Conservation (phyloP, 2,113 vertebrate species). For the Plecotus auritus region DNA sequence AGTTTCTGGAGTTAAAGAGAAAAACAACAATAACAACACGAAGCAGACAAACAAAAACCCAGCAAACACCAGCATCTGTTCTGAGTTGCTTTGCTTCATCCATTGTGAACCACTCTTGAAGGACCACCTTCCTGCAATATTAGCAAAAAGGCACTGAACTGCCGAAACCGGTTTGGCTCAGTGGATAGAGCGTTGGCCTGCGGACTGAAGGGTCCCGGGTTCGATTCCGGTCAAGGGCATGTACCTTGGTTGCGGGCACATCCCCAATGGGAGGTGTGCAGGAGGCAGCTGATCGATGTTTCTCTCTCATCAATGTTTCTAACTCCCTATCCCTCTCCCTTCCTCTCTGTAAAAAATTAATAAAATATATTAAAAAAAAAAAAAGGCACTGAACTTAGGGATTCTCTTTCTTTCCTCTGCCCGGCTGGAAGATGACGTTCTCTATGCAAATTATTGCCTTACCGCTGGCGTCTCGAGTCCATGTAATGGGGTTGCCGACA, state of each 20-base stretch:
- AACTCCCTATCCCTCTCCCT: too few species aligned
- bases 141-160: neutral
- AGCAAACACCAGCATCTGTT: neutral
- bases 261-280: too few species aligned
- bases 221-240: too few species aligned
- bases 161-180: too few species aligned
- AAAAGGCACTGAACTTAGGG: neutral
- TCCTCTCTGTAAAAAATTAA: too few species aligned
- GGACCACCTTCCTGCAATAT: neutral
- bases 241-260: too few species aligned
- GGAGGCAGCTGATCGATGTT: too few species aligned
- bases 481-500: constrained; percentile 76
- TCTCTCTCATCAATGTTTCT: too few species aligned
- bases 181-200: too few species aligned
- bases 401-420: neutral
- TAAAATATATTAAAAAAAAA: too few species aligned
- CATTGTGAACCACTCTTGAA: fast-evolving
- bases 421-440: constrained; percentile 57
- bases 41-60: neutral
- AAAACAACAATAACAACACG: neutral
- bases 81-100: neutral
- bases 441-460: constrained; percentile 46
- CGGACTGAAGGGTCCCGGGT: too few species aligned
- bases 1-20: neutral
- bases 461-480: constrained; percentile 12